Evolutionary conservation across 2,113 vertebrate species (phyloP), one percentile per base, ranked within the genome.

Genomic region (Drymodes brunneopygia): DNA sequence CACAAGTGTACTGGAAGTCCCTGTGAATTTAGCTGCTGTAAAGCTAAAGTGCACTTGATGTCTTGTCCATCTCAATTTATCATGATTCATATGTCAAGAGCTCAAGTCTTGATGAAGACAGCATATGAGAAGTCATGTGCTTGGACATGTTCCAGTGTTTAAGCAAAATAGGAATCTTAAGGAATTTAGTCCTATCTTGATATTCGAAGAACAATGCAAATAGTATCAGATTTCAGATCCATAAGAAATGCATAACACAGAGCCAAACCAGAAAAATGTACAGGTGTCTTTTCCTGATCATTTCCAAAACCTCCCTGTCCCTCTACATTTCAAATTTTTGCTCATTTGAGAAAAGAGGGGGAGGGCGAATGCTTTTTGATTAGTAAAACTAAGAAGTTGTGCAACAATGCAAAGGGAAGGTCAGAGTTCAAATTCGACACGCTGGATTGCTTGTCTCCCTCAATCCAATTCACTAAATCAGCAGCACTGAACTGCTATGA

Each of bases 21-120:
- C 88, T 70, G n/a, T 90, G 92, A 97, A 97, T 97, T 98, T 93
- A 87, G 90, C 90, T 56, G 67, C 88, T 96, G 95, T 89, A 95
- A 90, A 96, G 77, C 92, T 98, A 98, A 98, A 98, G 97, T 92
- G 56, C 85, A 97, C 89, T 95, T 95, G 97, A 97, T 97, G 94
- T 91, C 97, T 96, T 97, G 96, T 97, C 98, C 97, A 94, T 97
- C 91, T 96, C 95, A 97, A 98, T 98, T 97, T 97, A 92, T 96
- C 92, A 82, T 57, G 90, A 97, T 97, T 91, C 36, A 8, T 4
- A 78, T 67, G 91, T 92, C 86, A 83, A 72, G 25, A 94, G 82
- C 91, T 97, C 84, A 85, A 87, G 75, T 87, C 97, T 94, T 96
- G 95, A 97, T 93, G 95, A 97, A 97, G 97, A 96, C 95, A 96